Evolutionary conservation across 2,888 invertebrate species (phyloP).

Genomic region (Drosophila putrida): DNA sequence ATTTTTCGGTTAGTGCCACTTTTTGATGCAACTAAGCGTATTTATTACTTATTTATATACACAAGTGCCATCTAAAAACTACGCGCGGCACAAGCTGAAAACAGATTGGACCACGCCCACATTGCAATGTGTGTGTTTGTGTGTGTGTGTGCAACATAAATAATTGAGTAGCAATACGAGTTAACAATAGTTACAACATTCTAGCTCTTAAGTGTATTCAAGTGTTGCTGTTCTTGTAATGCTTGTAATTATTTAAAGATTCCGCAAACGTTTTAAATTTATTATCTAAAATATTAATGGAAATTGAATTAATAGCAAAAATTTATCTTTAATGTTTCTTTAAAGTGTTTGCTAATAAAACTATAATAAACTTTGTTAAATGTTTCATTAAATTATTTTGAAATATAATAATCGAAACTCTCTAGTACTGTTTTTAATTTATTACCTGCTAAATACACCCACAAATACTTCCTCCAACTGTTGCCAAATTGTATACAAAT

Average conservation of each 20-base stretch:
- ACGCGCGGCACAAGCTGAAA: constrained; percentile 44
- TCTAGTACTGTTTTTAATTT: neutral
- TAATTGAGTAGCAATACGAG: constrained; percentile 43
- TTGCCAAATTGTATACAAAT: constrained; percentile 24
- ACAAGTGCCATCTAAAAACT: constrained; percentile 65
- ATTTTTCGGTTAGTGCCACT: constrained; percentile 79
- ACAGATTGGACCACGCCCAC: constrained; percentile 37
- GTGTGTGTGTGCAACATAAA: constrained; percentile 38
- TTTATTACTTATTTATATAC: constrained; percentile 79
- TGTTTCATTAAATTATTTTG: no score
- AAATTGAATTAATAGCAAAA: no score
- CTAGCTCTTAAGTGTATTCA: constrained; percentile 27
- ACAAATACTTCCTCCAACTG: neutral
- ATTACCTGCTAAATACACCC: constrained; percentile 2
- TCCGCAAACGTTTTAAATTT: neutral
- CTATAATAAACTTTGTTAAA: no score
- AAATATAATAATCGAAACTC: neutral
- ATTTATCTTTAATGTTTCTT: no score
- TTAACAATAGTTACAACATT: constrained; percentile 41
- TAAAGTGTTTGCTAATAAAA: no score
- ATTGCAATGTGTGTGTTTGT: constrained; percentile 21
- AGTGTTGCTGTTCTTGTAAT: constrained; percentile 10
- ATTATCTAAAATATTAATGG: neutral
- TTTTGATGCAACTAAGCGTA: constrained; percentile 79
- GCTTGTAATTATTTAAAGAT: constrained; percentile 9